A percentile compares a stretch with the other conserved stretches of the same genome.
Evolutionary conservation across 2,888 invertebrate genomes (phyloP).

Genomic region (Melangyna quadrimaculata): DNA sequence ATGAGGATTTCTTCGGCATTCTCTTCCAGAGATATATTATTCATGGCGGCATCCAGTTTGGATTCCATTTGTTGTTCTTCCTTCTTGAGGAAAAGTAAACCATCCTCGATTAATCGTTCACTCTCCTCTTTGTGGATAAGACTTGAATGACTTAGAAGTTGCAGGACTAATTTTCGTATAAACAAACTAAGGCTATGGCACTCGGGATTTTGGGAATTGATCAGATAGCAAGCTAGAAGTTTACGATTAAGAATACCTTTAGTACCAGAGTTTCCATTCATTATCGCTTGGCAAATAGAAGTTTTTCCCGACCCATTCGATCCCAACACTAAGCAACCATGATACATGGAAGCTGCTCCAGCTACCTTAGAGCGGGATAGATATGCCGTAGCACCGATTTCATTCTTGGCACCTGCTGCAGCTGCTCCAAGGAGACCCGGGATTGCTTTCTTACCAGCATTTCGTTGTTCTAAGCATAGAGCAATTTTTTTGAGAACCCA

Average conservation of each 20-base stretch:
- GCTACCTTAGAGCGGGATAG: conserved; percentile 78
- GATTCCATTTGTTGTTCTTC: conserved; percentile 79
- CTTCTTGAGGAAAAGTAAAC: conserved; percentile 78
- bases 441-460: conserved; percentile 86
- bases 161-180: conserved; percentile 91
- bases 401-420: conserved; percentile 53
- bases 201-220: conserved; percentile 92
- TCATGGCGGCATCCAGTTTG: conserved; percentile 78
- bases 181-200: conserved; percentile 93
- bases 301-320: conserved; percentile 98
- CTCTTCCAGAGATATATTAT: conserved; percentile 78
- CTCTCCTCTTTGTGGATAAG: conserved; percentile 77
- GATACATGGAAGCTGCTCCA: conserved; percentile 80
- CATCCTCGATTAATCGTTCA: conserved; percentile 78
- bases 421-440: conserved; percentile 73
- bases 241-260: conserved; percentile 84
- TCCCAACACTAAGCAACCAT: conserved; percentile 93
- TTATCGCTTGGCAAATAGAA: conserved; percentile 89
- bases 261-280: conserved; percentile 81
- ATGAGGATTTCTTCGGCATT: conserved; percentile 80
- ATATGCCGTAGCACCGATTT: conserved; percentile 74
- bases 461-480: conserved; percentile 94
- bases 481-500: conserved; percentile 97
- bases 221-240: conserved; percentile 92
- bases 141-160: conserved; percentile 88